These are phyloP conservation scores for Drosophila meridiana DNA, from an alignment of 2,888 invertebrate species.

Conservation along the genomic window DNA sequence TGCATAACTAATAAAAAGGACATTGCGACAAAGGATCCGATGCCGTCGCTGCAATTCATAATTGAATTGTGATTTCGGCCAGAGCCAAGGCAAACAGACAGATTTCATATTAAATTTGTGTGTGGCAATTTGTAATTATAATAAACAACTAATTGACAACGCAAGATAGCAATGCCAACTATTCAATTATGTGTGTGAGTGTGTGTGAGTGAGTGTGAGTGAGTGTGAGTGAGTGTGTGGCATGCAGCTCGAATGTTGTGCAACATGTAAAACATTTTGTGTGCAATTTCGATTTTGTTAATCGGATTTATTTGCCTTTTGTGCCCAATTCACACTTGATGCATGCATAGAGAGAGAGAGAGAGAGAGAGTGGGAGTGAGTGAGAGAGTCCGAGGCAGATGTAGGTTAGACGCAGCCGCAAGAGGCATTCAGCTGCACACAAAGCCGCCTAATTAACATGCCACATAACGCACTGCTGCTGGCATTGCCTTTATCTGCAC, in stretches of 20 bases:
- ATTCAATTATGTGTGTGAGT: not conserved
- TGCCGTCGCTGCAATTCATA: constrained; percentile 1
- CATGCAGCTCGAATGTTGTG: constrained; percentile 12
- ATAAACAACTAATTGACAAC: not conserved
- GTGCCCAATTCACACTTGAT: constrained; percentile 30
- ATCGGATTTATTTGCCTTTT: constrained; percentile 65
- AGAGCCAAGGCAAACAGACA: too few species aligned
- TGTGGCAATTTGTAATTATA: constrained; percentile 9
- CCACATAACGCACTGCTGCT: constrained; percentile 38
- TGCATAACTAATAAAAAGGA: not conserved
- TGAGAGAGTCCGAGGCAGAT: not conserved
- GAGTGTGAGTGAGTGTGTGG: constrained; percentile 14
- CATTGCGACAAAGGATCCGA: not conserved
- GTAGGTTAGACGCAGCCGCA: constrained; percentile 7
- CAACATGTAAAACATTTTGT: constrained; percentile 47
- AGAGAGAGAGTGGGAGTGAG: not conserved
- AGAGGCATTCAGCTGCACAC: constrained; percentile 52
- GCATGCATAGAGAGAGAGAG: constrained; percentile 10
- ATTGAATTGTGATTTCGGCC: constrained; percentile 5
- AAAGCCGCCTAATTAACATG: constrained; percentile 71
- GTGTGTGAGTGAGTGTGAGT: not conserved
- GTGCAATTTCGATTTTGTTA: constrained; percentile 54
- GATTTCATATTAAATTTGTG: not conserved
- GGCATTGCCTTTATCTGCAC: constrained; percentile 19
- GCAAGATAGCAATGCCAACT: constrained; percentile 4